A percentile compares a stretch with the other conserved stretches of the same genome.
Conservation (phyloP, 2,888 invertebrate species). For the Phlogophora meticulosa region DNA sequence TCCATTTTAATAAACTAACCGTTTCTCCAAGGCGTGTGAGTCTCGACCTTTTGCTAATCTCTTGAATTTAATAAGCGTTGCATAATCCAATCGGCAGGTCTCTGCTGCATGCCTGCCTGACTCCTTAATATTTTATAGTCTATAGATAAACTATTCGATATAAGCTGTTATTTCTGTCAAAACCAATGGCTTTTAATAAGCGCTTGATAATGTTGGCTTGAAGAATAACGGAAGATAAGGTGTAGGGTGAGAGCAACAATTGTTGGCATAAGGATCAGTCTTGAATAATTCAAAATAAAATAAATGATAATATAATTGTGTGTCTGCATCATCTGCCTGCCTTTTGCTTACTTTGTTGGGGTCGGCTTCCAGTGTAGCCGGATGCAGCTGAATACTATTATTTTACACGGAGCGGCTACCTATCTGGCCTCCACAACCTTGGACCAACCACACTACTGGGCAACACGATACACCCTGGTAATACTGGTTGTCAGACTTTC, state of each 20-base stretch:
- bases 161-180: constrained; percentile 25
- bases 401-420: too few relatives aligned
- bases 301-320: too few relatives aligned
- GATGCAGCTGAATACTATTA: too few relatives aligned
- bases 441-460: too few relatives aligned
- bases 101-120: constrained; percentile 14
- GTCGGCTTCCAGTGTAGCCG: too few relatives aligned
- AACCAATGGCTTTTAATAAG: constrained; percentile 42
- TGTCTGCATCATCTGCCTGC: too few relatives aligned
- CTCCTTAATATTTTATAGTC: constrained; percentile 14
- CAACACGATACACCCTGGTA: too few relatives aligned
- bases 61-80: constrained; percentile 30
- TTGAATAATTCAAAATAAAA: background rate
- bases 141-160: constrained; percentile 39
- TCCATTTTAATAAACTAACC: background rate
- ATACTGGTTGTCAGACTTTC: too few relatives aligned
- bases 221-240: constrained; percentile 45
- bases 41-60: constrained; percentile 9
- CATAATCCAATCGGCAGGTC: constrained; percentile 41
- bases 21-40: background rate
- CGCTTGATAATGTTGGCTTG: constrained; percentile 11
- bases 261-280: background rate
- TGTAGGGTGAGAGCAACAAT: constrained; percentile 30
- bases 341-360: too few relatives aligned
- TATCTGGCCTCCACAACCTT: too few relatives aligned